A percentile compares a stretch with the other conserved stretches of the same genome.
These are phyloP conservation scores for Chondrosia reniformis DNA, from an alignment of 37 sponge, comb jelly and placozoan genomes.

Conservation along the genomic window DNA sequence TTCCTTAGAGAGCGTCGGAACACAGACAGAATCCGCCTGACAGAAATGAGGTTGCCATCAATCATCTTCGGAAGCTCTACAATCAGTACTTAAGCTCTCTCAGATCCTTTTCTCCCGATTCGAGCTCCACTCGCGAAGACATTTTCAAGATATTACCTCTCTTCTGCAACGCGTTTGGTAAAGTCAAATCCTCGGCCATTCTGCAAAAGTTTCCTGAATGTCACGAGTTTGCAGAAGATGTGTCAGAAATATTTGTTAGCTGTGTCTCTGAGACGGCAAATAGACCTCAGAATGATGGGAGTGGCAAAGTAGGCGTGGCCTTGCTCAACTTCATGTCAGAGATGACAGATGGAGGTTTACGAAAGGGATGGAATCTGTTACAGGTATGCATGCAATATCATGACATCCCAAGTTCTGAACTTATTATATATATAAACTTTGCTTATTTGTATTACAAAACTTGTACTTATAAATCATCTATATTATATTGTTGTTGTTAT, in stretches of 20 bases:
- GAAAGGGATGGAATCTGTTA: conserved; percentile 33
- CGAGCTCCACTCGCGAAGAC: conserved; percentile 39
- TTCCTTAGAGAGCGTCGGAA: too few relatives aligned
- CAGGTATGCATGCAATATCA: conserved; percentile 20
- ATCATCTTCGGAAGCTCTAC: background rate
- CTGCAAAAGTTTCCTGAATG: conserved; percentile 53
- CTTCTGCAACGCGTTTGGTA: conserved; percentile 59
- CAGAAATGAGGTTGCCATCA: conserved; percentile 7
- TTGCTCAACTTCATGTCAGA: conserved; percentile 21
- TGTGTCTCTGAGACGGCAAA: conserved; percentile 55
- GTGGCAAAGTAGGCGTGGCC: background rate
- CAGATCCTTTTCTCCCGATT: background rate
- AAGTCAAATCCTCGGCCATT: background rate
- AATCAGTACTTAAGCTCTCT: background rate
- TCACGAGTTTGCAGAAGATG: conserved; percentile 63
- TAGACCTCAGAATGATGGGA: conserved; percentile 11
- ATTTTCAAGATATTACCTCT: conserved; percentile 71
- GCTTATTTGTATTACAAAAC: too few relatives aligned
- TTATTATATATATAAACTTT: too few relatives aligned
- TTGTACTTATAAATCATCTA: too few relatives aligned
- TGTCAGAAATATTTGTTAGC: conserved; percentile 33
- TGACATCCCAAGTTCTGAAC: too few relatives aligned
- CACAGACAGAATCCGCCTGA: too few relatives aligned
- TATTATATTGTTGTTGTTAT: too few relatives aligned
- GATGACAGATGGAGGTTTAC: background rate